phyloP scores from a whole-genome alignment of 2,797 vertebrate species.

The Meriones psammophilus region DNA sequence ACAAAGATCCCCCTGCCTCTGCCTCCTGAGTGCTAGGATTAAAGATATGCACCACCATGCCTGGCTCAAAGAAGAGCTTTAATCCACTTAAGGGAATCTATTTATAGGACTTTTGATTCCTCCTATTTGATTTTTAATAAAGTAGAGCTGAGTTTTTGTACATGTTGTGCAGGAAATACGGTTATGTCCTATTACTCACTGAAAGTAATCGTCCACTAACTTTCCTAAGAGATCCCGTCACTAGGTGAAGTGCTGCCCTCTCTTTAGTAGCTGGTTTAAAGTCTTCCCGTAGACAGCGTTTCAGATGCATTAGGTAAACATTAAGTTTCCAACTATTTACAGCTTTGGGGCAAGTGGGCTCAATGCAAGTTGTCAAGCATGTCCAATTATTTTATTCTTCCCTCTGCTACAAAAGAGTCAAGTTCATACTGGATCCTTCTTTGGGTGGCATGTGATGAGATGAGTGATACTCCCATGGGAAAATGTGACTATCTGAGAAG shows the following conservation, averaged over 20 bases:
- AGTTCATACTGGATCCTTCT: neutral
- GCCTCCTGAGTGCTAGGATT: no score
- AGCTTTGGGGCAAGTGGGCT: neutral
- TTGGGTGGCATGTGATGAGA: neutral
- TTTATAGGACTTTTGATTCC: constrained; percentile 18
- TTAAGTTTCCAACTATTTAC: constrained; percentile 25
- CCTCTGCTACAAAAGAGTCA: neutral
- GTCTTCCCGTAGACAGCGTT: neutral
- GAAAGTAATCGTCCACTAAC: neutral
- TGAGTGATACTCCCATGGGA: neutral
- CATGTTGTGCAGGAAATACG: neutral
- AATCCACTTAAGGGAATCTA: neutral
- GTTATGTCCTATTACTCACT: neutral
- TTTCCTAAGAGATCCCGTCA: constrained; percentile 19
- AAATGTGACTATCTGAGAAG: neutral
- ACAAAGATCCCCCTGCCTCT: no score
- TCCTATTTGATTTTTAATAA: constrained; percentile 64
- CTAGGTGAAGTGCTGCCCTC: neutral
- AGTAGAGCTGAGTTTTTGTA: constrained; percentile 40
- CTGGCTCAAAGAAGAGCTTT: neutral
- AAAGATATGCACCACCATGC: no score
- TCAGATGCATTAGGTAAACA: neutral
- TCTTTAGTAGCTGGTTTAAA: neutral
- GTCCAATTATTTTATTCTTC: constrained; percentile 43
- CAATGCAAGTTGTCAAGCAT: constrained; percentile 38